phyloP scores from a whole-genome alignment of 2,113 vertebrate genomes.

The Aramus guarauna region DNA sequence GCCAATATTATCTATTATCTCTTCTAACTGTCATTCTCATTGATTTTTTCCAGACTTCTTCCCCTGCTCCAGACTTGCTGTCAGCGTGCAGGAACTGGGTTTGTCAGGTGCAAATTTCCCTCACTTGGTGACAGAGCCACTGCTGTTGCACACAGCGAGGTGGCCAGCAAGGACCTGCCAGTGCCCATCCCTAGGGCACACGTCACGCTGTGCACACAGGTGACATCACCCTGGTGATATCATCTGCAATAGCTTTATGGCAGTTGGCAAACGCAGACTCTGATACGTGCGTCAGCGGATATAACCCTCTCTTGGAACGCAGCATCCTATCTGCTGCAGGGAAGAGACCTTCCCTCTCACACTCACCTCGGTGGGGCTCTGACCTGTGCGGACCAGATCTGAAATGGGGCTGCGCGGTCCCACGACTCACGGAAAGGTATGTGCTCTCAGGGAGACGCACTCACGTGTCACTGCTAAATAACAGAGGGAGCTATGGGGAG shows the following conservation, averaged over 20 bases:
- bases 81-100: accelerated
- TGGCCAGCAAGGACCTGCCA: neutral
- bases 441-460: neutral
- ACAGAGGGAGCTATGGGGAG: neutral
- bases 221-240: neutral
- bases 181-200: neutral
- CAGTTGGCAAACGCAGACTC: neutral
- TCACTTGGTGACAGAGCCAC: accelerated
- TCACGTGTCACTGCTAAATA: neutral
- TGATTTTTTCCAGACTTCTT: neutral
- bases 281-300: neutral
- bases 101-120: neutral
- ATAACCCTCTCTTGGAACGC: neutral
- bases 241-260: neutral
- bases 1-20: neutral
- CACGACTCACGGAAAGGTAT: too few relatives aligned
- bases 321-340: neutral
- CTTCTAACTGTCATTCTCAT: neutral
- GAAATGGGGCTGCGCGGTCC: neutral
- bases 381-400: neutral
- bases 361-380: accelerated
- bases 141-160: accelerated
- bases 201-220: neutral
- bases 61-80: neutral
- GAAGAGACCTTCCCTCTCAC: neutral